Base-by-base conservation (phyloP, 2,888 invertebrate species). In the Tipula lateralis region DNA sequence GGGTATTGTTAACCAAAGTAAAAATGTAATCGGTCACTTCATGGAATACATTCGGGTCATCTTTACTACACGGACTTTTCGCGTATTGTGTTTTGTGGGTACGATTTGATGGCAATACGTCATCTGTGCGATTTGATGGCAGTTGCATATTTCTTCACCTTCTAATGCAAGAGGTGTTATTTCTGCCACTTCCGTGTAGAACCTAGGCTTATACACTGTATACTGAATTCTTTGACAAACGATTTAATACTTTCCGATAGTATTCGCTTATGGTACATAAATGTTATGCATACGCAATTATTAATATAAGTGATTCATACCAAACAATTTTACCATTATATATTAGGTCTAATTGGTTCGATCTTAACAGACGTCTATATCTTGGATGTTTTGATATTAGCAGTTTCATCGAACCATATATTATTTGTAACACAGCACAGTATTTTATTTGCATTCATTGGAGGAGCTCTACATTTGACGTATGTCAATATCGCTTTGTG, bases 1-100 rank as follows among this genome's bases (percentile, higher is more conserved):
- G 0, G 97, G 97, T 81, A 96, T 93, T 0, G 96, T 95, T 30
- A 94, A 86, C 89, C 93, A 93, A 4, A 96, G 92, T 1, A 94
- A 39, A 36, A 95, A 91, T 81, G 94, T 93, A 85, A 96, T 93
- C 0, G 97, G 97, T 93, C 95, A 94, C 7, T 94, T 94, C 1
- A 94, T 84, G 0, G 95, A 86, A 92, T 92, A 91, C 84, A 88
- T 91, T 91, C 83, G 91, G 91, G 93, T 84, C 91, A 91, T 91
- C 93, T 92, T 29, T 93, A 89, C 86, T 90, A 89, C 39, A 90
- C 88, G 84, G 90, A 88, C 87, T 89, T 88, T 86, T 90, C 34
- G 86, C 24, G 1, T 19, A 5, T 19, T 13, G 86, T 9, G 1
- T 81, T 81, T 29, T 29, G n/a, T n/a, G 32, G 0, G 6, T 83